phyloP scores from a whole-genome alignment of 1,140 invertebrate genomes.

The Danaus plexippus region DNA sequence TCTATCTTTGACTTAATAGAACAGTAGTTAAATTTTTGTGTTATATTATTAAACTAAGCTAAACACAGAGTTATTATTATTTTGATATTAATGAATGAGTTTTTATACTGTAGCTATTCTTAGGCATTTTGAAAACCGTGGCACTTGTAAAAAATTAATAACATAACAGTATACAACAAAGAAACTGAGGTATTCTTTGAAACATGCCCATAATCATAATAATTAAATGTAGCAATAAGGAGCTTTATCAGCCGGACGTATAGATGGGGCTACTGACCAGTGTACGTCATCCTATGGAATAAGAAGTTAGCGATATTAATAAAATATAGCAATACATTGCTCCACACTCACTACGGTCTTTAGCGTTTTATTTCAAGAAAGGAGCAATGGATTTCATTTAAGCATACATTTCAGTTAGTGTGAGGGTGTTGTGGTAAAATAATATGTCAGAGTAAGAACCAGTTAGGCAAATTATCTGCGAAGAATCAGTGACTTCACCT shows the following conservation, averaged over 20 bases:
- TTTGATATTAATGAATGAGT: too few species aligned
- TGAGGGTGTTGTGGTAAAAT: conserved; percentile 24
- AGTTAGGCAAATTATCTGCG: conserved; percentile 67
- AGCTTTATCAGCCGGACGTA: conserved; percentile 49
- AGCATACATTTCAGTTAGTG: conserved; percentile 5
- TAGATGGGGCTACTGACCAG: conserved; percentile 46
- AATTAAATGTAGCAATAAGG: conserved; percentile 59
- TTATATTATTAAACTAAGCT: too few species aligned
- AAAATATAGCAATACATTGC: conserved; percentile 20
- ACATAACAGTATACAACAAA: conserved; percentile 34
- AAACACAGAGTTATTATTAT: too few species aligned
- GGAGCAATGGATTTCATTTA: conserved; percentile 24
- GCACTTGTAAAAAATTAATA: conserved; percentile 8
- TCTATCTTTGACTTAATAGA: conserved; percentile 6
- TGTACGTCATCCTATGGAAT: conserved; percentile 32
- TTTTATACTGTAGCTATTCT: too few species aligned
- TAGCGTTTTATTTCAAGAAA: not conserved
- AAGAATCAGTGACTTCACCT: conserved; percentile 63
- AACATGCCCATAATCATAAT: conserved; percentile 58
- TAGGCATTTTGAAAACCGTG: too few species aligned
- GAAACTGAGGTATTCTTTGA: conserved; percentile 38
- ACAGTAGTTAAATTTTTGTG: too few species aligned
- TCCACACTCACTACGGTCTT: not conserved
- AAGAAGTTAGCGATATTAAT: conserved; percentile 1
- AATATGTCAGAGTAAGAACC: conserved; percentile 57